Conservation (phyloP, 2,797 vertebrate genomes). For the Hydrocynus forskahlii region DNA sequence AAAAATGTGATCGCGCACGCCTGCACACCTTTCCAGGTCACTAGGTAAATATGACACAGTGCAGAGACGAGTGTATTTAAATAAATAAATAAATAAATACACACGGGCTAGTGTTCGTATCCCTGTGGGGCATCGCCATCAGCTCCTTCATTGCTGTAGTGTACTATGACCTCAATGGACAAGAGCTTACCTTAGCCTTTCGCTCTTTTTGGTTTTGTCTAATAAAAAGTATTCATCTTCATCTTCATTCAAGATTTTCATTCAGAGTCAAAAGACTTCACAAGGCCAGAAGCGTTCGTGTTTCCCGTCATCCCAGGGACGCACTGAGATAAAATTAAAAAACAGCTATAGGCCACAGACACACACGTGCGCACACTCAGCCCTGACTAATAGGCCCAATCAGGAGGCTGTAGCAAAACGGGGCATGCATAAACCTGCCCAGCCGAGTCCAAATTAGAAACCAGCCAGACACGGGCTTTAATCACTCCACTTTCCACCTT, state of each 20-base stretch:
- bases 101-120: not conserved
- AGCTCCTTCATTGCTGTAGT: not conserved
- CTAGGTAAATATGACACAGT: conserved; percentile 37
- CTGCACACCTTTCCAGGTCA: conserved; percentile 15
- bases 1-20: not conserved
- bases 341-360: not conserved
- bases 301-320: too few species aligned
- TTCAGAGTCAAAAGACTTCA: not conserved
- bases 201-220: not conserved
- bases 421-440: conserved; percentile 71
- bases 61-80: conserved; percentile 34
- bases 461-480: conserved; percentile 24
- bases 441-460: conserved; percentile 63
- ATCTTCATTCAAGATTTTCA: not conserved
- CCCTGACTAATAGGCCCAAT: conserved; percentile 54
- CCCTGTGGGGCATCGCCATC: too few species aligned
- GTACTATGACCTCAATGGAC: not conserved
- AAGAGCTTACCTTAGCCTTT: not conserved
- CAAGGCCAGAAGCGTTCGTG: too few species aligned
- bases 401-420: conserved; percentile 44
- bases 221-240: too few species aligned
- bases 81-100: conserved; percentile 29
- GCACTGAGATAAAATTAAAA: not conserved
- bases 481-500: conserved; percentile 55
- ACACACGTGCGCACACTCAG: conserved; percentile 31